These are phyloP conservation scores for Timema podura DNA, from an alignment of 2,888 invertebrate species.

Conservation along the genomic window DNA sequence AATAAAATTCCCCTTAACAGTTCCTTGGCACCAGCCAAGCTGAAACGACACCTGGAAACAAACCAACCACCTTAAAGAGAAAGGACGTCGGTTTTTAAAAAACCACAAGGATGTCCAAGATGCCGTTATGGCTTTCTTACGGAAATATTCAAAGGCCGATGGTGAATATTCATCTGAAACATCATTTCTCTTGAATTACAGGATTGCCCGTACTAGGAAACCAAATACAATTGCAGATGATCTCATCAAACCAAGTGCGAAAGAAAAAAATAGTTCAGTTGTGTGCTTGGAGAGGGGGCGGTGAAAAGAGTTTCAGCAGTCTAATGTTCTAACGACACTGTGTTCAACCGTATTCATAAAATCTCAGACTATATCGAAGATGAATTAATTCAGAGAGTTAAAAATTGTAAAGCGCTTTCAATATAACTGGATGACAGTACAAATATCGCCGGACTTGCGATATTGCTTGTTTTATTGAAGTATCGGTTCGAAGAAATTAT, in stretches of 20 bases:
- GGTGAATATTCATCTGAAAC: constrained; percentile 25
- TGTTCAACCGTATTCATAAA: background rate
- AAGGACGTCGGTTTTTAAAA: background rate
- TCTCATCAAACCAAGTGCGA: background rate
- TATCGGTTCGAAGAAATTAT: constrained; percentile 6
- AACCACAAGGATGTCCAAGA: background rate
- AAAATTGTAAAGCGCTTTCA: background rate
- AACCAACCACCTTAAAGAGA: background rate
- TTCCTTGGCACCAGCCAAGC: background rate
- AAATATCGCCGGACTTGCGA: background rate
- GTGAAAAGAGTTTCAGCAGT: background rate
- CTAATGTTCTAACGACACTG: background rate
- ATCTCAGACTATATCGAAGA: constrained; percentile 5
- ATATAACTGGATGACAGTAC: constrained; percentile 32
- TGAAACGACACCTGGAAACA: background rate
- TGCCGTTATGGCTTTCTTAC: background rate
- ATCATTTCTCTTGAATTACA: constrained; percentile 18
- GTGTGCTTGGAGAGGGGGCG: background rate
- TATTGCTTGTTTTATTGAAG: background rate
- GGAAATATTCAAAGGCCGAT: background rate
- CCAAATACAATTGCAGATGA: background rate
- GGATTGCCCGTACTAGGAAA: constrained; percentile 1
- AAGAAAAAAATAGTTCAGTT: background rate
- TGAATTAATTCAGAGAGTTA: background rate
- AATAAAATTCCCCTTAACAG: background rate